Base-by-base conservation (phyloP, 2,113 vertebrate genomes). In the Electrona antarctica region DNA sequence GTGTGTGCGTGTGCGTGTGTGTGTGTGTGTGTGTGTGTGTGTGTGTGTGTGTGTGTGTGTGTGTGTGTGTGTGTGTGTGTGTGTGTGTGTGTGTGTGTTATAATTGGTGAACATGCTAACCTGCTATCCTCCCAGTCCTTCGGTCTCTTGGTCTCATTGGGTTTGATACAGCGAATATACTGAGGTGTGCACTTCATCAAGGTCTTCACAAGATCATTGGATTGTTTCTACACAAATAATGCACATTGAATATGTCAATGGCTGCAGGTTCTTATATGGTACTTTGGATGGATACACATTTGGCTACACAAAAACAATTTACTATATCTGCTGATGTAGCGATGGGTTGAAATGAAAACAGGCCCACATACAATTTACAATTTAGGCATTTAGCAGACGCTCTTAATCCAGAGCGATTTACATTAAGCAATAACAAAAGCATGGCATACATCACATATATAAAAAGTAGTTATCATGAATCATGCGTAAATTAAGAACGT, bases 131-230 rank as follows among this genome's bases (percentile, higher is more conserved):
- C 97, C 97, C 97, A 99, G 92, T 99, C 97, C 21, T 92, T 94
- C 0, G 98, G 93, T 50, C 88, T 93, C 88, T 99, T 99, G 65
- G 97, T 99, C 93, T 99, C 97, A 0, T 99, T 99, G 85, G 97
- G 97, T 69, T 99, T 99, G 84, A 99, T 98, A 84, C 97, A 99
- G 78, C 97, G 96, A 89, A 99, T 98, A 72, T 99, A 99, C 84
- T 99, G 97, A 6, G 97, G 97, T 0, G 96, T 99, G 76, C 97
- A 99, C 79, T 95, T 96, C 95, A 96, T 99, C 76, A 99, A 89
- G 0, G 96, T 99, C 75, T 93, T 93, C 78, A 99, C 97, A 82
- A 99, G 93, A 71, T 99, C 95, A 0, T 99, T 99, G 10, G 97
- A 97, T 92, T 99, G 97, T 94, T 90, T 98, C 97, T 99, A 88